phyloP scores from a whole-genome alignment of 2,113 vertebrate genomes.

The Crypturellus undulatus region DNA sequence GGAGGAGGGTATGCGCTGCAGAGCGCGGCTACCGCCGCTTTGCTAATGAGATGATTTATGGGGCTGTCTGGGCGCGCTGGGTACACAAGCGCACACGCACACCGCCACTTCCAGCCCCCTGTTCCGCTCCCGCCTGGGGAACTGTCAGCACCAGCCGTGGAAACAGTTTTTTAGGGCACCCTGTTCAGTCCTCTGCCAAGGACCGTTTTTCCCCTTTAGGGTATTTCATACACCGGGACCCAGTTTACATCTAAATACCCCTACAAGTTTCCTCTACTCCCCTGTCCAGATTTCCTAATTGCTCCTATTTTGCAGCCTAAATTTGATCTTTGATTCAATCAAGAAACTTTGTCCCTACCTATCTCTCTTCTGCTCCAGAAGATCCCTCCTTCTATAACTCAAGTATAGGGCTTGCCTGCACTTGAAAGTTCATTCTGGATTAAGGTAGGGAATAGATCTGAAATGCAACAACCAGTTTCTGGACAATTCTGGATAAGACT shows the following conservation, averaged over 20 bases:
- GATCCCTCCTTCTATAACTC: neutral
- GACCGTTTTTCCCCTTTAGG: fast-evolving
- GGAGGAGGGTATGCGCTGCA: constrained; percentile 35
- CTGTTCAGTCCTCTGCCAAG: fast-evolving
- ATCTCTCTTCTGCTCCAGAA: neutral
- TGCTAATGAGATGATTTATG: constrained; percentile 47
- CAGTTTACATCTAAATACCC: neutral
- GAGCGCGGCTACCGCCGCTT: neutral
- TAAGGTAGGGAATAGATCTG: neutral
- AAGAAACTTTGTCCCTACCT: neutral
- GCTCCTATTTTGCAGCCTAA: neutral
- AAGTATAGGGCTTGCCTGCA: neutral
- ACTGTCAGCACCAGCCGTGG: neutral
- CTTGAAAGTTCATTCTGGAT: constrained; percentile 10
- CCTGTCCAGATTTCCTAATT: neutral
- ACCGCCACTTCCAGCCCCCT: neutral
- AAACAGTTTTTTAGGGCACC: neutral
- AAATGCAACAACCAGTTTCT: neutral
- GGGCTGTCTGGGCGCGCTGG: constrained; percentile 35
- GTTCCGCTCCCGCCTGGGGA: neutral
- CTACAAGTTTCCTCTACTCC: neutral
- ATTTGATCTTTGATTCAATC: neutral
- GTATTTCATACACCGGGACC: neutral
- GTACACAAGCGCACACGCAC: constrained; percentile 19
- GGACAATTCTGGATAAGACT: neutral